These are phyloP conservation scores for Urosaurus nigricauda DNA, from an alignment of 2,797 vertebrate genomes.

Conservation along the genomic window DNA sequence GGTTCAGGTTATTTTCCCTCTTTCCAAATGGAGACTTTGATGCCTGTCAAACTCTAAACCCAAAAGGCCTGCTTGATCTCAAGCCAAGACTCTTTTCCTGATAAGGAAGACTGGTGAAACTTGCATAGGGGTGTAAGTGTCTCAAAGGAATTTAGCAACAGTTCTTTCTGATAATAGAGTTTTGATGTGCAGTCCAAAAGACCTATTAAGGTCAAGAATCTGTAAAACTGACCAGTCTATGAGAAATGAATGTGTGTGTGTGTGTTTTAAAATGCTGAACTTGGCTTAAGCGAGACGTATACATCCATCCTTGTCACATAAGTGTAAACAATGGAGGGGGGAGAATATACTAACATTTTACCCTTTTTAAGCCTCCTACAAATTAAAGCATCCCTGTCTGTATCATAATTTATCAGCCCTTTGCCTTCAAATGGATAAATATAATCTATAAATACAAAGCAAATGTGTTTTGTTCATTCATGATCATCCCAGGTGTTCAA, in stretches of 20 bases:
- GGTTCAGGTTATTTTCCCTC: not conserved
- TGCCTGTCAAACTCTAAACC: constrained; percentile 59
- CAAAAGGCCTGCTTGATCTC: constrained; percentile 57
- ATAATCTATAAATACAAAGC: not conserved
- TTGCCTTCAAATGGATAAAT: not conserved
- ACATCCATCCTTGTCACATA: not conserved
- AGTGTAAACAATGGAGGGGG: not conserved
- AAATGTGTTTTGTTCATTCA: not conserved
- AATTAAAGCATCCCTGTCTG: not conserved
- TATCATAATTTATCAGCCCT: not conserved
- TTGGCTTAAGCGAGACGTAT: too few species aligned
- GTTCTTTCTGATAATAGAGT: constrained; percentile 26
- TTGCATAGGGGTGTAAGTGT: constrained; percentile 52
- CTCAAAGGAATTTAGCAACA: constrained; percentile 53
- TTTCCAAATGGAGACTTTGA: constrained; percentile 51
- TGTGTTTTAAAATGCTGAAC: too few species aligned
- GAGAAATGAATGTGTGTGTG: not conserved
- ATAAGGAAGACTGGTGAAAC: constrained; percentile 52
- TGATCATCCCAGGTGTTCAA: not conserved
- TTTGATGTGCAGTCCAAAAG: constrained; percentile 40
- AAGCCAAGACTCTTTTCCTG: constrained; percentile 59
- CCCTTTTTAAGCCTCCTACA: not conserved
- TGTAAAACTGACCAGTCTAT: not conserved
- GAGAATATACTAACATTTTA: not conserved
- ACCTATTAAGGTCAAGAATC: constrained; percentile 20